Percentiles rank a stretch among this genome's conserved stretches.
phyloP scores from a whole-genome alignment of 1,140 invertebrate species.

The Zophobas atratus region DNA sequence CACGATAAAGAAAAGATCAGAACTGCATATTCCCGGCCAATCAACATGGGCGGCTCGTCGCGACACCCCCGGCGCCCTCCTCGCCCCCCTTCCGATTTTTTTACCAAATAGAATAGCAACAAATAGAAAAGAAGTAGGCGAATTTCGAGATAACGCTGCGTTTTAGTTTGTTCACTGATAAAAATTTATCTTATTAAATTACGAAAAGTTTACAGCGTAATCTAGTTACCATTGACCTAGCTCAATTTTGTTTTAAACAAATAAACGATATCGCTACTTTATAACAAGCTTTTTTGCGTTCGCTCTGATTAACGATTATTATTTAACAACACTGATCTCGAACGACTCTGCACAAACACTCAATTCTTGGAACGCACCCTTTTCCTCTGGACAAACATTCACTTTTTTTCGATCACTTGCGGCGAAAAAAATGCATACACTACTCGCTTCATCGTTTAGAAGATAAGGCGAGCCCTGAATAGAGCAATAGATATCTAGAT shows the following conservation, averaged over 20 bases:
- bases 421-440: background rate
- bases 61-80: background rate
- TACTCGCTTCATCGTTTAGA: background rate
- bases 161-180: slow-evolving; percentile 1
- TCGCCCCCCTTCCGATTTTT: slow-evolving; percentile 13
- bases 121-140: background rate
- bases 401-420: background rate
- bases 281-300: slow-evolving; percentile 6
- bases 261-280: slow-evolving; percentile 6
- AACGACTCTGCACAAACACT: background rate
- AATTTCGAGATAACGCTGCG: slow-evolving; percentile 7
- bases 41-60: slow-evolving; percentile 29
- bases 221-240: slow-evolving; percentile 49
- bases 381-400: background rate
- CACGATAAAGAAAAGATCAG: slow-evolving; percentile 53
- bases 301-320: background rate
- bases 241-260: slow-evolving; percentile 49
- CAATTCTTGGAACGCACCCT: background rate
- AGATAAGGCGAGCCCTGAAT: slow-evolving; percentile 3
- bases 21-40: slow-evolving; percentile 50
- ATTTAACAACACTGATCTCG: too few relatives aligned
- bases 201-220: slow-evolving; percentile 44
- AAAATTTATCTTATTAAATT: slow-evolving; percentile 22
- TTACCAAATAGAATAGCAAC: background rate
- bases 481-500: slow-evolving; percentile 4